phyloP scores from a whole-genome alignment of 2,797 vertebrate genomes.

The Leptatherina wallacei region DNA sequence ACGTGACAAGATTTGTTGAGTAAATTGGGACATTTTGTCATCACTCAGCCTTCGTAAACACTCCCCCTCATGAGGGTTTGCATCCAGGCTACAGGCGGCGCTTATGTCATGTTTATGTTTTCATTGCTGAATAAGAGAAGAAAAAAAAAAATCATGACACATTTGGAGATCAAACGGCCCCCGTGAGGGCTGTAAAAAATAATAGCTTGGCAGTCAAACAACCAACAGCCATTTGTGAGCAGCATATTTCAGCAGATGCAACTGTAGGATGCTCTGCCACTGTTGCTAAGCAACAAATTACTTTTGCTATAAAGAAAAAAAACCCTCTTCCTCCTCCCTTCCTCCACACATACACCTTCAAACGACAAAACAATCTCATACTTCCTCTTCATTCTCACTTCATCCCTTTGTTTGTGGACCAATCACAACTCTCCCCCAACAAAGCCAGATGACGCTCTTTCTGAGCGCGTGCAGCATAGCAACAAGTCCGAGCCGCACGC shows the following conservation, averaged over 20 bases:
- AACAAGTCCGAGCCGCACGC: conserved; percentile 46
- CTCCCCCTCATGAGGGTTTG: not conserved
- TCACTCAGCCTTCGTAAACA: conserved; percentile 24
- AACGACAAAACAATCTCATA: conserved; percentile 42
- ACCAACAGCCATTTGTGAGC: conserved; percentile 28
- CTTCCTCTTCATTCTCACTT: conserved; percentile 8
- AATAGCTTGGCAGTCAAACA: conserved; percentile 35
- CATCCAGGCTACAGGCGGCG: conserved; percentile 8
- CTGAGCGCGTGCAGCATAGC: conserved; percentile 23
- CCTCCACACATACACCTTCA: not conserved
- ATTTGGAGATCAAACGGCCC: conserved; percentile 40
- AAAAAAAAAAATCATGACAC: conserved; percentile 25
- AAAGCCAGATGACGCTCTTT: conserved; percentile 5
- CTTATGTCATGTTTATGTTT: conserved; percentile 9
- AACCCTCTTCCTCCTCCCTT: not conserved
- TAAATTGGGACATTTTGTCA: conserved; percentile 55
- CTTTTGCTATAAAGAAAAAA: conserved; percentile 63
- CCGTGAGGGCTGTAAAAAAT: conserved; percentile 33
- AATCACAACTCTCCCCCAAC: conserved; percentile 17
- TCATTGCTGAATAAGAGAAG: conserved; percentile 39
- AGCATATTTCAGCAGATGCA: conserved; percentile 52
- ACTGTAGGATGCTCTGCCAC: conserved; percentile 61
- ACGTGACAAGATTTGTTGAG: conserved; percentile 7
- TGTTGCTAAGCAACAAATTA: conserved; percentile 86
- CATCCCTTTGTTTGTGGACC: not conserved